These are phyloP conservation scores for Petrocephalus sullivani DNA, from an alignment of 2,797 vertebrate species.

Conservation along the genomic window DNA sequence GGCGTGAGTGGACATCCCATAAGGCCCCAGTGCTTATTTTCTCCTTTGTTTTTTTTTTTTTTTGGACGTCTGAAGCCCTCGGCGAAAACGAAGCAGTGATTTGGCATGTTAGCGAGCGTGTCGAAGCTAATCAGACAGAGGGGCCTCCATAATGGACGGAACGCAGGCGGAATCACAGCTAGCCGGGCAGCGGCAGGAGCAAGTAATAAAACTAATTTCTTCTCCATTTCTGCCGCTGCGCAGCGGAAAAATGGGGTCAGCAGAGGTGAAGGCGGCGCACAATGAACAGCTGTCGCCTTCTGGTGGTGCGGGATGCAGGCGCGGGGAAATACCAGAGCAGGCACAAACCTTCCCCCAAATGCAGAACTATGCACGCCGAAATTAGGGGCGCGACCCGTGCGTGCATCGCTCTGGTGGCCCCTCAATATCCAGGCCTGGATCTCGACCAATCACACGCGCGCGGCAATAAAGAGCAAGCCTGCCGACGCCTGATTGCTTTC, in stretches of 20 bases:
- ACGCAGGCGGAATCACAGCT: constrained; percentile 98
- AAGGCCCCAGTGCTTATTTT: constrained; percentile 32
- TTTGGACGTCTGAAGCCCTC: constrained; percentile 51
- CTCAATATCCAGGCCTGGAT: constrained; percentile 43
- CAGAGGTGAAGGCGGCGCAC: constrained; percentile 77
- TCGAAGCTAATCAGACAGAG: constrained; percentile 93
- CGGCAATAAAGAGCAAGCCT: constrained; percentile 58
- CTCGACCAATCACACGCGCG: constrained; percentile 52
- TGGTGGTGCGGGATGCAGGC: constrained; percentile 66
- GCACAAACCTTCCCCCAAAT: constrained; percentile 41
- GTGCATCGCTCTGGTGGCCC: constrained; percentile 48
- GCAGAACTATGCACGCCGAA: constrained; percentile 68
- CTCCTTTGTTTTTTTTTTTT: neutral
- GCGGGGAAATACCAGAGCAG: constrained; percentile 45
- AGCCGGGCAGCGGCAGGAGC: constrained; percentile 75
- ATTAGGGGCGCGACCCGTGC: constrained; percentile 68
- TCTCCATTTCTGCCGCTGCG: constrained; percentile 79
- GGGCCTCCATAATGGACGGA: constrained; percentile 95
- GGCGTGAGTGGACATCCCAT: constrained; percentile 20
- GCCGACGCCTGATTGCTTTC: constrained; percentile 56
- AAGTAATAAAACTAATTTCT: constrained; percentile 97
- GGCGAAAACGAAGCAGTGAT: constrained; percentile 88
- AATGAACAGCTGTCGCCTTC: constrained; percentile 89
- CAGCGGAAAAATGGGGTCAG: constrained; percentile 88
- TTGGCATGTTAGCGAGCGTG: constrained; percentile 99